Percentiles rank a stretch among this genome's conserved stretches.
These are phyloP conservation scores for Diadumene lineata DNA, from an alignment of 92 coral and sea anemone genomes.

Conservation along the genomic window DNA sequence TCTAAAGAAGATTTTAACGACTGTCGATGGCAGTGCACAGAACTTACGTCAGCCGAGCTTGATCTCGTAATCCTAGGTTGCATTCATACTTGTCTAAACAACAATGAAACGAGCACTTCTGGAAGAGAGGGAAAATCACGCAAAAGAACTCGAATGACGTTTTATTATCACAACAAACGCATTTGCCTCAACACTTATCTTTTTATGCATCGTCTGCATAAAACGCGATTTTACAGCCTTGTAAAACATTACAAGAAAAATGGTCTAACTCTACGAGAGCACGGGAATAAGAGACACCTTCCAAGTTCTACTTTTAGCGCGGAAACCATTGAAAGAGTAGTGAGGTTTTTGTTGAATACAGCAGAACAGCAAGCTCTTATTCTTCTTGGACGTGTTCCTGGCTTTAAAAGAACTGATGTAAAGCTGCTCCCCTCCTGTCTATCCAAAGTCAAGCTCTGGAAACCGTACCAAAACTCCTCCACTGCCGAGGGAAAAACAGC, in stretches of 20 bases:
- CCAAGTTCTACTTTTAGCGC: constrained; percentile 28
- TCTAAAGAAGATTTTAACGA: constrained; percentile 11
- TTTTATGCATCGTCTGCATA: too few relatives aligned
- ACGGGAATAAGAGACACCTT: constrained; percentile 45
- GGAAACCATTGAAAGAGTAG: constrained; percentile 36
- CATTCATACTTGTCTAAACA: constrained; percentile 39
- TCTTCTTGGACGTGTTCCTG: constrained; percentile 59
- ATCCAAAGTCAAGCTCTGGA: constrained; percentile 39
- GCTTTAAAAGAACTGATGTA: constrained; percentile 49
- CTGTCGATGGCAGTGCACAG: constrained; percentile 41
- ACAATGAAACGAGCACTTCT: constrained; percentile 32
- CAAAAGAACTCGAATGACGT: constrained; percentile 39
- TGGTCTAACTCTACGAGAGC: constrained; percentile 34
- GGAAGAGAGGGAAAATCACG: constrained; percentile 36
- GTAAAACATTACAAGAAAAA: constrained; percentile 35
- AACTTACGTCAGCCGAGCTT: constrained; percentile 53
- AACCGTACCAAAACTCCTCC: constrained; percentile 17
- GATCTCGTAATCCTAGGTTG: constrained; percentile 48
- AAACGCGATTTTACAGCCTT: constrained; percentile 48
- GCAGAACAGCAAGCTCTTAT: constrained; percentile 56
- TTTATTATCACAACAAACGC: constrained; percentile 33
- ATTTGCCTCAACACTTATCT: constrained; percentile 48
- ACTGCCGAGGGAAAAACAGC: constrained; percentile 1
- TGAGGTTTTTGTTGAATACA: constrained; percentile 32
- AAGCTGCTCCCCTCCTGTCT: constrained; percentile 44